Base-by-base conservation (phyloP, 2,888 invertebrate genomes). In the Andrena chrysosceles region DNA sequence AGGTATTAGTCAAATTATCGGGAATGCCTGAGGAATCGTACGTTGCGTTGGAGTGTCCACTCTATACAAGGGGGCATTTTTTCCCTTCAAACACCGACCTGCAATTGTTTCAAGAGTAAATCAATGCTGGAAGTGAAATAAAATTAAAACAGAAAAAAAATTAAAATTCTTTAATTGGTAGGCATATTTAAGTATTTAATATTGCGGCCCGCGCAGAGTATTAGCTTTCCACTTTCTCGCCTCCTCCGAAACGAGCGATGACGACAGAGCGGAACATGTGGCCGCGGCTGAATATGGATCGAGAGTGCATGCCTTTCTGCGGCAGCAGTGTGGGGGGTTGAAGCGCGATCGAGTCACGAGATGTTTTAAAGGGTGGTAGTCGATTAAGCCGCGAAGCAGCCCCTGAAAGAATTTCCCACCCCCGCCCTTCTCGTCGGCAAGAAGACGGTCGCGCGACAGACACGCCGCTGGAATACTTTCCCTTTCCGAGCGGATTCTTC, bases 401-500 rank as follows among this genome's bases (percentile, higher is more conserved):
- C 13, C 59, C 35, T 26, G 63, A 56, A 64, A 64, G 68, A 74
- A 78, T 78, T 63, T 23, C 10, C 42, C 42, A 20, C 20, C 35
- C 10, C 13, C 35, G 60, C 33, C 16, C 35, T 7, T 5, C 60
- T 13, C 13, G 42, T 42, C 42, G 42, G 42, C 13, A 13, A 16
- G n/a, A 31, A 62, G 7, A 2, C 31, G 16, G 13, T 59, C 48
- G 10, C 16, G 35, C 4, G 3, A 16, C 16, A 16, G 42, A 42
- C 42, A 42, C 4, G 42, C 23, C 13, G 13, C 42, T 10, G 16
- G 49, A 49, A 60, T 73, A 74, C 42, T 74, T 74, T 74, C 60
- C 35, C 60, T 62, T 26, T 54, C 49, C 33, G 20, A 8, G 10
- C 6, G 63, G 56, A 62, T 77, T 77, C 77, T 60, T 60, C 42